Evolutionary conservation across 2,113 vertebrate species (phyloP).

Genomic region (Acrocephalus kingi): DNA sequence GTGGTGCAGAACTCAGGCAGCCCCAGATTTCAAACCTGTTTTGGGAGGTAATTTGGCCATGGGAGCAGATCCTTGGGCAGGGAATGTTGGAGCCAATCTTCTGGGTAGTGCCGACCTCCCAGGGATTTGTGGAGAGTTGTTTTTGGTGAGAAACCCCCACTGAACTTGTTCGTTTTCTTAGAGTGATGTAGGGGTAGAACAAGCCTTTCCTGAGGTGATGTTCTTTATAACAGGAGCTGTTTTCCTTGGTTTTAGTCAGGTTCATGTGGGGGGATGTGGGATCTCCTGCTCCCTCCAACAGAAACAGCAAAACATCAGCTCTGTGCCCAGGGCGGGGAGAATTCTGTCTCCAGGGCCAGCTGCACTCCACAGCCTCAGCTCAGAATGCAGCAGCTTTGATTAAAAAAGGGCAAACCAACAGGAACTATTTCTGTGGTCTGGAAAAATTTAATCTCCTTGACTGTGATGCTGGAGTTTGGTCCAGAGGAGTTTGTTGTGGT

Average conservation of each 20-base stretch:
- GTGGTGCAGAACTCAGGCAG: background rate
- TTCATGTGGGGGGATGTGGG: background rate
- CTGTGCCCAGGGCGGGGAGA: background rate
- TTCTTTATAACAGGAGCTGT: background rate
- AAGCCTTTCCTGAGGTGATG: background rate
- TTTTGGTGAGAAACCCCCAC: background rate
- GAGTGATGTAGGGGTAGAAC: background rate
- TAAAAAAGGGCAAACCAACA: background rate
- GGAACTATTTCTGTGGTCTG: background rate
- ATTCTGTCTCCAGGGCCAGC: background rate
- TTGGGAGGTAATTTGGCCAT: background rate
- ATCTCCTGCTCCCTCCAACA: background rate
- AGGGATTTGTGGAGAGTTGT: background rate
- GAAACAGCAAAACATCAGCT: background rate
- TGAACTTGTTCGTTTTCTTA: background rate
- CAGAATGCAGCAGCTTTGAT: background rate
- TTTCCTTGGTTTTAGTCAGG: background rate
- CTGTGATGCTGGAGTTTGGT: background rate
- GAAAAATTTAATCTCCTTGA: background rate
- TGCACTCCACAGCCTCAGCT: background rate
- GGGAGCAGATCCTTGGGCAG: background rate
- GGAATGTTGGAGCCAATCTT: background rate
- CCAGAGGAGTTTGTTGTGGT: background rate
- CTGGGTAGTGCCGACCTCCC: rapidly evolving
- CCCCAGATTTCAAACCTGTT: background rate